Evolutionary conservation across 1,140 invertebrate genomes (phyloP).

Genomic region (Trypoxylus dichotomus): DNA sequence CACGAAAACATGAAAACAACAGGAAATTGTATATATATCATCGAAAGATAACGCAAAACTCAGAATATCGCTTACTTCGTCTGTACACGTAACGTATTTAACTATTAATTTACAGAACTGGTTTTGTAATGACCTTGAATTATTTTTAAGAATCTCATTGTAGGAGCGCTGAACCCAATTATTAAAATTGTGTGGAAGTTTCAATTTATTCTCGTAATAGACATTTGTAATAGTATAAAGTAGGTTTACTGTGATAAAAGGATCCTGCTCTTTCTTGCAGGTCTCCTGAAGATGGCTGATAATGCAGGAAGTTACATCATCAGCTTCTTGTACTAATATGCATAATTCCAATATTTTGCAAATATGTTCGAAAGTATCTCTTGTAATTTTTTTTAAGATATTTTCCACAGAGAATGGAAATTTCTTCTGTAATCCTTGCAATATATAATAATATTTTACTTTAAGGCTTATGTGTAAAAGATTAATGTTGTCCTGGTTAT

Average conservation of each 20-base stretch:
- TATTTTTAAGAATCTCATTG: background rate
- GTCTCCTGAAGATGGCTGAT: background rate
- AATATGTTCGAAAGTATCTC: background rate
- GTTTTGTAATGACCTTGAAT: background rate
- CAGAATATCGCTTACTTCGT: background rate
- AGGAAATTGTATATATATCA: background rate
- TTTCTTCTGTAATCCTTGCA: background rate
- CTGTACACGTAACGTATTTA: background rate
- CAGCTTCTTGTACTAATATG: background rate
- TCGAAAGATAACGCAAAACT: background rate
- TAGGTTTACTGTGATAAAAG: background rate
- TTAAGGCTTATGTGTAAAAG: background rate
- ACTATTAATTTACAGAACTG: background rate
- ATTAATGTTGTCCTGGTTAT: background rate
- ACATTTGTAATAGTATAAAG: background rate
- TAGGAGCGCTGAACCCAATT: background rate
- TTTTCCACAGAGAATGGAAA: constrained; percentile 4
- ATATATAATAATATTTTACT: constrained; percentile 24
- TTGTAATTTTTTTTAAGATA: constrained; percentile 3
- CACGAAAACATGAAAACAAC: background rate
- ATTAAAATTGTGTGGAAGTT: background rate
- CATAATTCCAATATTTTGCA: constrained; percentile 5
- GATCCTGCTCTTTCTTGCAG: background rate
- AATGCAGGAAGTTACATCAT: background rate
- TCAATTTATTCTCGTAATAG: background rate